Percentiles rank a stretch among this genome's conserved stretches.
phyloP scores from a whole-genome alignment of 2,113 vertebrate genomes.

The Triplophysa rosa region DNA sequence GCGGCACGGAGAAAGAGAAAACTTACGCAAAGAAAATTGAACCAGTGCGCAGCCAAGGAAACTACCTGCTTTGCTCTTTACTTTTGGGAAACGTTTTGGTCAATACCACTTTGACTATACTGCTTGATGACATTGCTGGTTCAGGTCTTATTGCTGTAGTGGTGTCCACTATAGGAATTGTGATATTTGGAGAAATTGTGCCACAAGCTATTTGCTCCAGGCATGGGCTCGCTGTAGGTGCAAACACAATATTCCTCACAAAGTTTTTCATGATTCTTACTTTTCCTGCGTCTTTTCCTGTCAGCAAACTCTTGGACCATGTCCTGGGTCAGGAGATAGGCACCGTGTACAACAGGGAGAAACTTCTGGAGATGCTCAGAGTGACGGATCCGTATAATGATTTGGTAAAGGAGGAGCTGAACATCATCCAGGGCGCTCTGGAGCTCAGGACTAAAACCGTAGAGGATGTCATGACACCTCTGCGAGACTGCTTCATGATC shows the following conservation, averaged over 20 bases:
- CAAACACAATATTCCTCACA: slow-evolving; percentile 56
- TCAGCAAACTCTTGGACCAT: slow-evolving; percentile 58
- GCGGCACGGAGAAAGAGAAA: slow-evolving; percentile 57
- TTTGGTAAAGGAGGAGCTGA: slow-evolving; percentile 58
- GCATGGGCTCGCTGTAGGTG: slow-evolving; percentile 56
- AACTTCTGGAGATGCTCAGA: slow-evolving; percentile 58
- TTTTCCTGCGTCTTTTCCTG: slow-evolving; percentile 56
- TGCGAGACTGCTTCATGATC: slow-evolving; percentile 59
- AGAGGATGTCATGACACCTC: slow-evolving; percentile 58
- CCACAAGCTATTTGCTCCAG: slow-evolving; percentile 58
- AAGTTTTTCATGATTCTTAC: slow-evolving; percentile 61
- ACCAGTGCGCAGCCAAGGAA: slow-evolving; percentile 56
- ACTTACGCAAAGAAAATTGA: slow-evolving; percentile 57
- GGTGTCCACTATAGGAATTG: slow-evolving; percentile 56
- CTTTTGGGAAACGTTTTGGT: slow-evolving; percentile 56
- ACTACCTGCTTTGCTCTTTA: slow-evolving; percentile 56
- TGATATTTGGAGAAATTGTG: slow-evolving; percentile 57
- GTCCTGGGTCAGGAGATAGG: slow-evolving; percentile 57
- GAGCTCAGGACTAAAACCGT: slow-evolving; percentile 60
- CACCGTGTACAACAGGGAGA: slow-evolving; percentile 58
- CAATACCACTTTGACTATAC: slow-evolving; percentile 56
- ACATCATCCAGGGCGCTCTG: slow-evolving; percentile 58
- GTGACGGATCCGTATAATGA: slow-evolving; percentile 59
- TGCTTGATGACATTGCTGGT: slow-evolving; percentile 56
- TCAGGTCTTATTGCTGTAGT: slow-evolving; percentile 58